These are phyloP conservation scores for Platycercus adscitus DNA, from an alignment of 2,113 vertebrate genomes.

Conservation along the genomic window DNA sequence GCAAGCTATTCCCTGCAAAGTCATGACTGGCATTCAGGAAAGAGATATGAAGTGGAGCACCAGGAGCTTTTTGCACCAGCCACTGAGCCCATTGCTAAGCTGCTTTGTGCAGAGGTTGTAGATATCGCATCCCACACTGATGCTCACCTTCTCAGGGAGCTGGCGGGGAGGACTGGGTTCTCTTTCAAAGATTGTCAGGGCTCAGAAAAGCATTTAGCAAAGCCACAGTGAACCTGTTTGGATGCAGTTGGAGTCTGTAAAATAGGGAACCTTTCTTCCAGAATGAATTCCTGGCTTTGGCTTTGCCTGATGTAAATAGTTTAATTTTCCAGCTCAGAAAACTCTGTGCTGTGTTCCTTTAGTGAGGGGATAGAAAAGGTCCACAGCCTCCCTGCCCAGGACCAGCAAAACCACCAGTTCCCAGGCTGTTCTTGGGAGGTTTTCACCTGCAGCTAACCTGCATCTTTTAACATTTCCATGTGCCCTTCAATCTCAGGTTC, in stretches of 20 bases:
- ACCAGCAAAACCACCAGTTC: background rate
- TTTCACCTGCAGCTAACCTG: background rate
- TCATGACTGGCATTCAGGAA: background rate
- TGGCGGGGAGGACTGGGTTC: background rate
- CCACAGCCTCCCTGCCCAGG: background rate
- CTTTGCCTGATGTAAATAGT: background rate
- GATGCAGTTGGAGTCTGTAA: background rate
- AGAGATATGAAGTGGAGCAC: background rate
- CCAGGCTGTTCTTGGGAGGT: background rate
- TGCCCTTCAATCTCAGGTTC: background rate
- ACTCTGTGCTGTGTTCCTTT: background rate
- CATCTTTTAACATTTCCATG: fast-evolving
- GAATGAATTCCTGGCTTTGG: constrained; percentile 37
- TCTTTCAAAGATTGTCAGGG: constrained; percentile 9
- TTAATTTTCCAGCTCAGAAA: constrained; percentile 63
- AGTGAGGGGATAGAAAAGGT: background rate
- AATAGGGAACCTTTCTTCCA: constrained; percentile 22
- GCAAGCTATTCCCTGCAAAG: background rate
- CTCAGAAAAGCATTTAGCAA: constrained; percentile 37
- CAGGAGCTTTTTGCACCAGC: background rate
- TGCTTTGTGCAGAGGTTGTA: constrained; percentile 48
- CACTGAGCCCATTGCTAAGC: constrained; percentile 24
- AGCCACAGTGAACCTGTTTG: constrained; percentile 17
- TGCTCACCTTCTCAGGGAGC: background rate
- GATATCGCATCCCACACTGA: background rate